Conservation (phyloP, 2,888 invertebrate genomes). For the Heliconius hortense region DNA sequence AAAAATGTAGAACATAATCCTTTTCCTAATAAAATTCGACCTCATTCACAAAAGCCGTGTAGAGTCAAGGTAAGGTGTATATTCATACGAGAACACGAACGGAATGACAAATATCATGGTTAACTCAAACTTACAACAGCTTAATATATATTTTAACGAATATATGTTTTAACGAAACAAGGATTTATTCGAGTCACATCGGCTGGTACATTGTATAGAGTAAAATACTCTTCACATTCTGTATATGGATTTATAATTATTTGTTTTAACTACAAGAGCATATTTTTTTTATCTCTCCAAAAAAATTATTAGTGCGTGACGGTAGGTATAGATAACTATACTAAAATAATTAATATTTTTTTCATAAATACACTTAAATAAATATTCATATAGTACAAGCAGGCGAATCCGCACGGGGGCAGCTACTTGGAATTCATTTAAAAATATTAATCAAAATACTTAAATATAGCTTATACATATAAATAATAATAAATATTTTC, state of each 20-base stretch:
- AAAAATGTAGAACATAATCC: background rate
- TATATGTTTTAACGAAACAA: conserved; percentile 28
- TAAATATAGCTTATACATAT: too few relatives aligned
- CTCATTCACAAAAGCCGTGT: conserved; percentile 27
- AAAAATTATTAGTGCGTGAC: too few relatives aligned
- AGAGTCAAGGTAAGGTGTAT: conserved; percentile 16
- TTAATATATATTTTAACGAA: too few relatives aligned
- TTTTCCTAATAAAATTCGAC: conserved; percentile 5
- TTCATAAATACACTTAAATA: too few relatives aligned
- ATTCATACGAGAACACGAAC: conserved; percentile 12
- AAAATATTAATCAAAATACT: too few relatives aligned
- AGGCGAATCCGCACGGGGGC: too few relatives aligned
- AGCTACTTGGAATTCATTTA: too few relatives aligned
- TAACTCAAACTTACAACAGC: conserved; percentile 13
- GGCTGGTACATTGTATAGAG: background rate
- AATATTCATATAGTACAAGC: too few relatives aligned
- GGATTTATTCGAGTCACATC: conserved; percentile 34
- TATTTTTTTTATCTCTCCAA: too few relatives aligned
- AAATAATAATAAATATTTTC: too few relatives aligned
- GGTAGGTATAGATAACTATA: too few relatives aligned
- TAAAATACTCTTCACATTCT: conserved; percentile 21
- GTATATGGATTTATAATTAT: conserved; percentile 16
- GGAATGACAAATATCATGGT: conserved; percentile 25
- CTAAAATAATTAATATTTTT: too few relatives aligned
- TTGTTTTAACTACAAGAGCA: background rate